Conservation (phyloP, 2,797 vertebrate genomes). For the Thaleichthys pacificus region DNA sequence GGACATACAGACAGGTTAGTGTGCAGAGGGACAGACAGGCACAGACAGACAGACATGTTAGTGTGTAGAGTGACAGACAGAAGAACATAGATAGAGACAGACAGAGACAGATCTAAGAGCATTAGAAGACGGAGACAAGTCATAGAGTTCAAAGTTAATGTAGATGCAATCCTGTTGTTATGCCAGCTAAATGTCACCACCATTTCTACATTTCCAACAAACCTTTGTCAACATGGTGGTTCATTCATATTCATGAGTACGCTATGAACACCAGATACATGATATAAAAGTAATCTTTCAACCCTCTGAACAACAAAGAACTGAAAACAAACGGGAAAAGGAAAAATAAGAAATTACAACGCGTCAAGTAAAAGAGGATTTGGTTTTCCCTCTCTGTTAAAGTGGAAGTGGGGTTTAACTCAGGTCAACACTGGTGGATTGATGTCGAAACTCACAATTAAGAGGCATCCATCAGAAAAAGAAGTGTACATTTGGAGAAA, state of each 20-base stretch:
- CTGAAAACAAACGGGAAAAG: conserved; percentile 38
- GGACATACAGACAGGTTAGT: not conserved
- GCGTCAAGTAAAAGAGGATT: not conserved
- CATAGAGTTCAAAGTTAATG: no score
- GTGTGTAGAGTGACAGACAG: no score
- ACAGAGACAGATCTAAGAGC: conserved; percentile 1
- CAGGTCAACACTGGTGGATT: conserved; percentile 26
- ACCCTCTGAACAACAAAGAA: conserved; percentile 27
- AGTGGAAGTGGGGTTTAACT: conserved; percentile 7
- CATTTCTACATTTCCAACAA: no score
- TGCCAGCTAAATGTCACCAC: no score
- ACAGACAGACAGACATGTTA: no score
- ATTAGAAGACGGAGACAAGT: no score
- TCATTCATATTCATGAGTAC: not conserved
- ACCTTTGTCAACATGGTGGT: no score
- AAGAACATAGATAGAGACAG: not conserved
- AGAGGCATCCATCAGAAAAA: conserved; percentile 31
- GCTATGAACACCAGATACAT: conserved; percentile 8
- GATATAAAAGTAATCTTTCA: conserved; percentile 8
- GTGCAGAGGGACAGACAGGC: no score
- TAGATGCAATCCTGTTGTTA: no score
- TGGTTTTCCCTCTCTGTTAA: not conserved
- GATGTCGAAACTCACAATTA: conserved; percentile 20
- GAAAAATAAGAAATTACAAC: conserved; percentile 22
- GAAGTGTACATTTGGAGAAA: conserved; percentile 35